Conservation (phyloP, 2,888 invertebrate genomes). For the Morpho helenor region DNA sequence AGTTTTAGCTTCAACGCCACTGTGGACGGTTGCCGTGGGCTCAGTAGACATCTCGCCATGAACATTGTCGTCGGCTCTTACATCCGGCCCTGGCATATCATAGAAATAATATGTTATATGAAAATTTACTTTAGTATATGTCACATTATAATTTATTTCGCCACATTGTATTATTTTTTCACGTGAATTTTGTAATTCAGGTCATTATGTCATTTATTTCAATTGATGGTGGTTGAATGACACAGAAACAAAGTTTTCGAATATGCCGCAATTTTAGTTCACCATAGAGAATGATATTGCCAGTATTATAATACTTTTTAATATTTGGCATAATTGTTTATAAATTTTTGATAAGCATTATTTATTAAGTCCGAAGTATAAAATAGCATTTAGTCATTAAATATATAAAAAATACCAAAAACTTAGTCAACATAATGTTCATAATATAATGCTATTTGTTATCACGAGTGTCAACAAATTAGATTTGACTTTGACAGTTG, state of each 20-base stretch:
- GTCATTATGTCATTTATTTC: slow-evolving; percentile 63
- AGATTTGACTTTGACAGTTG: slow-evolving; percentile 17
- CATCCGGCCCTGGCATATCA: slow-evolving; percentile 78
- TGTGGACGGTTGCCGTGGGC: slow-evolving; percentile 66
- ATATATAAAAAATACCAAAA: no score
- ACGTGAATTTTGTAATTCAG: slow-evolving; percentile 45
- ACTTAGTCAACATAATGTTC: no score
- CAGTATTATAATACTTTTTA: slow-evolving; percentile 15
- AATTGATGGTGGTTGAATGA: slow-evolving; percentile 37
- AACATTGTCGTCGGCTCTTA: slow-evolving; percentile 72
- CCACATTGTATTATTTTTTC: slow-evolving; percentile 54
- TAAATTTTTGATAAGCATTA: no score
- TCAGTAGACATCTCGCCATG: slow-evolving; percentile 71
- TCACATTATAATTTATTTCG: slow-evolving; percentile 67
- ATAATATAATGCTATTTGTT: no score
- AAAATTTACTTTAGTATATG: slow-evolving; percentile 44
- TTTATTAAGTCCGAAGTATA: no score
- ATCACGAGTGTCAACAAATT: no score
- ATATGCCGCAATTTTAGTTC: slow-evolving; percentile 34
- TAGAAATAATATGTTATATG: slow-evolving; percentile 54
- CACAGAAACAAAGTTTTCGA: slow-evolving; percentile 42
- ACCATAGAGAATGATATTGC: slow-evolving; percentile 22
- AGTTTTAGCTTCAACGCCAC: slow-evolving; percentile 61
- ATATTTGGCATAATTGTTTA: no score
- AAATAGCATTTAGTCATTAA: no score